These are phyloP conservation scores for Phylloscopus whistleri DNA, from an alignment of 2,113 vertebrate species.

Conservation along the genomic window DNA sequence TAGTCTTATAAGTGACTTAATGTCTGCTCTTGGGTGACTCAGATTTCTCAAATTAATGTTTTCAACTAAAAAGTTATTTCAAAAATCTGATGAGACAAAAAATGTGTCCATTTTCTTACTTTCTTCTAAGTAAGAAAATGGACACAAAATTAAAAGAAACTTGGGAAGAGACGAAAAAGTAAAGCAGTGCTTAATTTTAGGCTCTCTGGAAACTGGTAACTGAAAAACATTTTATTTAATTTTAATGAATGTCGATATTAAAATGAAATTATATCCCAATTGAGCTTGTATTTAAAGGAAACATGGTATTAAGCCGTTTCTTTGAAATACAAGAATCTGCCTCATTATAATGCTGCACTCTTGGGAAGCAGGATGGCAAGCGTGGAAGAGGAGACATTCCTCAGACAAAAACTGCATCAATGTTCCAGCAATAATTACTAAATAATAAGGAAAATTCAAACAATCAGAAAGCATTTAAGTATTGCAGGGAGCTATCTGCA, in stretches of 20 bases:
- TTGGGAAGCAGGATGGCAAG: not conserved
- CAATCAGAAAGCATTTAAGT: not conserved
- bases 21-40: not conserved
- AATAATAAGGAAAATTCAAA: not conserved
- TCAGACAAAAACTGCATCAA: not conserved
- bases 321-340: not conserved
- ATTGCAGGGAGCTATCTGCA: not conserved
- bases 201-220: not conserved
- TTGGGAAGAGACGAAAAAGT: not conserved
- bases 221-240: not conserved
- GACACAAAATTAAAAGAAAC: not conserved
- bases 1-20: not conserved
- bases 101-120: not conserved
- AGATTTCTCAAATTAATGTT: not conserved
- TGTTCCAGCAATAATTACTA: not conserved
- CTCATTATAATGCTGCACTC: not conserved
- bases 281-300: not conserved
- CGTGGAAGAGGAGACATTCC: not conserved
- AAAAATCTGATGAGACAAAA: not conserved
- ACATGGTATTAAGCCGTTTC: not conserved
- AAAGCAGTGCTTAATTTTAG: not conserved
- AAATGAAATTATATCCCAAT: not conserved
- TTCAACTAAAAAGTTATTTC: not conserved
- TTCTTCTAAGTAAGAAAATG: not conserved
- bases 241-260: not conserved